These are phyloP conservation scores for Struthidea cinerea DNA, from an alignment of 2,113 vertebrate species.

Conservation along the genomic window DNA sequence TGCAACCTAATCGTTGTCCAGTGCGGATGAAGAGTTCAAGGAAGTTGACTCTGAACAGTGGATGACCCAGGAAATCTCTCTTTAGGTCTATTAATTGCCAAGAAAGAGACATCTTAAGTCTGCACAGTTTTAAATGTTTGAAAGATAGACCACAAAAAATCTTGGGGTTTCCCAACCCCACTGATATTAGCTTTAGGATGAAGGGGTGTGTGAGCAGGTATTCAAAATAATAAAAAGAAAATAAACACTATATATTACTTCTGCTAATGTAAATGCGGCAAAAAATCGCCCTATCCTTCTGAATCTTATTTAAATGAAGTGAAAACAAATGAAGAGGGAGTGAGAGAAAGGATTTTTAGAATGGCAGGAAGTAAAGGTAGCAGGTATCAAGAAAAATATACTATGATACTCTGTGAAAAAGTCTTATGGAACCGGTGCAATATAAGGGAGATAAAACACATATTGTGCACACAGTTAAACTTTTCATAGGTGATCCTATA, in stretches of 20 bases:
- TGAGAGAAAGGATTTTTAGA: neutral
- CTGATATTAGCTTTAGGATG: neutral
- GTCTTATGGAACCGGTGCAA: neutral
- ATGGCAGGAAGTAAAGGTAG: neutral
- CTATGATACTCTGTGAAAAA: neutral
- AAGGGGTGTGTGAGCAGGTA: neutral
- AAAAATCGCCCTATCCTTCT: neutral
- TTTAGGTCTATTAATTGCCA: neutral
- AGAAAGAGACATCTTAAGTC: neutral
- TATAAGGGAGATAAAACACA: neutral
- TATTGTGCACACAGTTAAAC: neutral
- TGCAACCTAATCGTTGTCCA: neutral
- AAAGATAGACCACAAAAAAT: neutral
- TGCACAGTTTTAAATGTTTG: neutral
- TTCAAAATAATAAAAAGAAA: neutral
- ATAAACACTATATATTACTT: neutral
- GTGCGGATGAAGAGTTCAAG: neutral
- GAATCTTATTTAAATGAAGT: neutral
- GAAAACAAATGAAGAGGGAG: neutral
- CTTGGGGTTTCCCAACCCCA: neutral
- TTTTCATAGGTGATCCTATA: neutral
- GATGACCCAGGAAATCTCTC: neutral
- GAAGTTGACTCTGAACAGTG: neutral
- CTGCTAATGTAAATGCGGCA: neutral
- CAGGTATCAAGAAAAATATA: neutral